These are phyloP conservation scores for Apis laboriosa DNA, from an alignment of 1,140 invertebrate species.

Conservation along the genomic window DNA sequence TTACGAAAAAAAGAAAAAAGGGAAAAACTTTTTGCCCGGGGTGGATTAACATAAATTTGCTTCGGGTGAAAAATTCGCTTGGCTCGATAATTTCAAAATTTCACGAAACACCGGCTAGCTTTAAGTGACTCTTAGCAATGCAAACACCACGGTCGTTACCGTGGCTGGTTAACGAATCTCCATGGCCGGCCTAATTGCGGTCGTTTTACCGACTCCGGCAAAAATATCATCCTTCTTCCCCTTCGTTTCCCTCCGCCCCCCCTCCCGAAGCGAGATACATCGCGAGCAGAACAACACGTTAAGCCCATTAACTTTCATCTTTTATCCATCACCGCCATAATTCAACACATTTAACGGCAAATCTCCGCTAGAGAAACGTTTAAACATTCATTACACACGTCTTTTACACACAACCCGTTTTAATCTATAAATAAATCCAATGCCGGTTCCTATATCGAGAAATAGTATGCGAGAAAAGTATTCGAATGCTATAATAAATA, in stretches of 20 bases:
- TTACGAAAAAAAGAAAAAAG: slow-evolving; percentile 21
- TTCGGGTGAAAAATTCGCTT: slow-evolving; percentile 15
- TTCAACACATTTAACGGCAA: too few relatives aligned
- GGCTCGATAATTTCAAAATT: slow-evolving; percentile 56
- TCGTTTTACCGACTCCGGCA: slow-evolving; percentile 12
- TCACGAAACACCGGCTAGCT: slow-evolving; percentile 42
- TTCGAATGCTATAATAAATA: too few relatives aligned
- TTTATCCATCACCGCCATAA: too few relatives aligned
- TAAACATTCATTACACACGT: too few relatives aligned
- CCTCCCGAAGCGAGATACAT: not conserved
- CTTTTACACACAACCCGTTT: too few relatives aligned
- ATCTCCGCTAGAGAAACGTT: too few relatives aligned
- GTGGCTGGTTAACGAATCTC: slow-evolving; percentile 15
- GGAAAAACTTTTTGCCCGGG: slow-evolving; percentile 1
- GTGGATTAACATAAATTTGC: slow-evolving; percentile 60
- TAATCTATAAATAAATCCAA: too few relatives aligned
- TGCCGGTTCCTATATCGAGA: too few relatives aligned
- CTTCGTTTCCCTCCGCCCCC: too few relatives aligned
- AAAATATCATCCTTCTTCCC: slow-evolving; percentile 1
- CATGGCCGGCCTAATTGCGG: slow-evolving; percentile 25
- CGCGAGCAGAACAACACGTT: not conserved
- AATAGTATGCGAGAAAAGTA: too few relatives aligned
- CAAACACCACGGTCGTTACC: slow-evolving; percentile 29
- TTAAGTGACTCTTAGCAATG: slow-evolving; percentile 42
- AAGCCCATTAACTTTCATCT: not conserved